Base-by-base conservation (phyloP, 2,797 vertebrate genomes). In the Clarias platycephalus region DNA sequence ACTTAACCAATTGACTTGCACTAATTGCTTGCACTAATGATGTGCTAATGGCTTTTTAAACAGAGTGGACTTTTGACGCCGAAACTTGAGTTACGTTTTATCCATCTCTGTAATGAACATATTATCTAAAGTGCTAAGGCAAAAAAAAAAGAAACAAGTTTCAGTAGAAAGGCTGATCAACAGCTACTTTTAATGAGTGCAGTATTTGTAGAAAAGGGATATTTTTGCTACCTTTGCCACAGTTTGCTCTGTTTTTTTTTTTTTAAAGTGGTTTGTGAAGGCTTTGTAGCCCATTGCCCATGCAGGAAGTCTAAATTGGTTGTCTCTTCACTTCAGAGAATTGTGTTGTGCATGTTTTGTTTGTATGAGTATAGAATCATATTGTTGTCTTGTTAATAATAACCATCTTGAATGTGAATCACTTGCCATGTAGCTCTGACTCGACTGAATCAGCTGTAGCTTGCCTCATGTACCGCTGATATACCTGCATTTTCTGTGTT, bases 21-120 rank as follows among this genome's bases (percentile, higher is more conserved):
- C 55, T 53, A 71, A 76, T 58, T 78, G 72, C 16, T 71, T 78
- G 26, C 18, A 67, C 53, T 40, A 72, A 67, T 53, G 76, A 80
- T 62, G 34, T 40, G 34, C 20, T 80, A 60, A 60, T 82, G 15
- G 9, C 8, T 64, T 74, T 44, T 67, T 78, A 26, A 26, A 44
- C 37, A 5, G 28, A 68, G 24, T 78, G 74, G 53, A 26, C 12
- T 8, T 37, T 44, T n/a, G 49, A 63, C 34, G 60, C 24, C 24
- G 9, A 77, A 26, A 62, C 24, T 18, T 12, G 18, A 53, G 44
- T 49, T 49, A 49, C 44, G 44, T 49, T 85, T 60, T 31, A 44
- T 77, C 5, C 26, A 68, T 67, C 78, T 83, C 20, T 67, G 24
- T 78, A 37, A 83, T 9, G 28, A 83, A 57, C 44, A 12, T 40